Conservation (phyloP, 2,797 vertebrate genomes). For the Galaxias olidus region DNA sequence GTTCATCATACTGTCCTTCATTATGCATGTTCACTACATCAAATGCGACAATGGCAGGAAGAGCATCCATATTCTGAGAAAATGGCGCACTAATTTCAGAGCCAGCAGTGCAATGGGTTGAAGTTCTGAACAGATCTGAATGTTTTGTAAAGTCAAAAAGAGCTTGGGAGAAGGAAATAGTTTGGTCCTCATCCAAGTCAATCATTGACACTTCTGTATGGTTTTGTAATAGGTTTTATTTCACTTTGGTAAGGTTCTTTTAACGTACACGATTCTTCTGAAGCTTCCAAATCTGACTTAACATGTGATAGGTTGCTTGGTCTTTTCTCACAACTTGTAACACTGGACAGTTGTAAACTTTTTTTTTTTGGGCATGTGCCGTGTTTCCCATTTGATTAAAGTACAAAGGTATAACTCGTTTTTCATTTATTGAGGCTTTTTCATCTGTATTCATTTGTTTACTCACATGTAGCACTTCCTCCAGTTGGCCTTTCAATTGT, state of each 20-base stretch:
- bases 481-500: constrained; percentile 63
- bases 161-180: constrained; percentile 92
- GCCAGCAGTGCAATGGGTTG: constrained; percentile 79
- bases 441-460: constrained; percentile 55
- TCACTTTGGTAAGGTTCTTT: constrained; percentile 65
- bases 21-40: constrained; percentile 95
- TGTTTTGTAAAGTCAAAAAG: constrained; percentile 91
- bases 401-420: constrained; percentile 37
- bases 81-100: constrained; percentile 84
- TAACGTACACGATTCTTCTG: constrained; percentile 57
- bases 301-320: constrained; percentile 57
- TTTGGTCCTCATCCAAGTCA: constrained; percentile 78
- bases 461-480: constrained; percentile 63
- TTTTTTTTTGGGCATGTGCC: constrained; percentile 39
- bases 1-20: constrained; percentile 92
- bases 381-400: constrained; percentile 50
- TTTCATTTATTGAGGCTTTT: constrained; percentile 56
- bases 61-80: constrained; percentile 87
- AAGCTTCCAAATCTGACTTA: constrained; percentile 47
- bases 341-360: constrained; percentile 34
- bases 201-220: constrained; percentile 45
- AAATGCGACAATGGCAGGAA: constrained; percentile 96
- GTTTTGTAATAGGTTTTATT: constrained; percentile 57
- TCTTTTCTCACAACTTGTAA: constrained; percentile 48
- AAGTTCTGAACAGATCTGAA: constrained; percentile 83